Evolutionary conservation across 2,888 invertebrate species (phyloP).

Genomic region (Xanthia togata): DNA sequence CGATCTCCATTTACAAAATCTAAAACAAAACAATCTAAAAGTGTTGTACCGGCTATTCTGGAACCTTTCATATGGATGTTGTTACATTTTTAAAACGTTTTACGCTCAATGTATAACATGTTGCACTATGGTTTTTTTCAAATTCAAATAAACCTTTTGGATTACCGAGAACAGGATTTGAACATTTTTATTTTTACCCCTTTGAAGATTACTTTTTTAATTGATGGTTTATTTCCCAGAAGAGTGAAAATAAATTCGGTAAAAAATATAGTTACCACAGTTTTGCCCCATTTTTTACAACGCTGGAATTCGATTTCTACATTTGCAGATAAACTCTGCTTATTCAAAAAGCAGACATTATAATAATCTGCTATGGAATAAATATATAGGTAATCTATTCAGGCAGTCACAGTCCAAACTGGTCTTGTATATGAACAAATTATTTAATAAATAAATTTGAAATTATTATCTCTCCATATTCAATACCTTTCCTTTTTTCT

Average conservation of each 20-base stretch:
- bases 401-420: neutral
- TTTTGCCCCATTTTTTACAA: neutral
- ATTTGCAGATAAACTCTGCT: neutral
- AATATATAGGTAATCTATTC: neutral
- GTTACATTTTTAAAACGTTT: slow-evolving; percentile 57
- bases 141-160: neutral
- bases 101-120: slow-evolving; percentile 31
- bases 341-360: neutral
- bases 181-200: no score
- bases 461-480: neutral
- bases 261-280: neutral
- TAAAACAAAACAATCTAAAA: slow-evolving; percentile 57
- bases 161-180: neutral
- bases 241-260: neutral
- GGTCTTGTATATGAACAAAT: neutral
- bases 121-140: slow-evolving; percentile 9
- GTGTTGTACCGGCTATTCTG: slow-evolving; percentile 40
- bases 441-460: neutral
- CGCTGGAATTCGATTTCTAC: neutral
- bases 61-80: slow-evolving; percentile 49
- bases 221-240: neutral
- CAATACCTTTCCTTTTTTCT: neutral
- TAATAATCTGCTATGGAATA: neutral
- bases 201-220: neutral
- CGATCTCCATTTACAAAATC: slow-evolving; percentile 54